Evolutionary conservation across 2,888 invertebrate genomes (phyloP), one percentile per base, ranked within the genome.

Genomic region (Lasioglossum pauxillum): DNA sequence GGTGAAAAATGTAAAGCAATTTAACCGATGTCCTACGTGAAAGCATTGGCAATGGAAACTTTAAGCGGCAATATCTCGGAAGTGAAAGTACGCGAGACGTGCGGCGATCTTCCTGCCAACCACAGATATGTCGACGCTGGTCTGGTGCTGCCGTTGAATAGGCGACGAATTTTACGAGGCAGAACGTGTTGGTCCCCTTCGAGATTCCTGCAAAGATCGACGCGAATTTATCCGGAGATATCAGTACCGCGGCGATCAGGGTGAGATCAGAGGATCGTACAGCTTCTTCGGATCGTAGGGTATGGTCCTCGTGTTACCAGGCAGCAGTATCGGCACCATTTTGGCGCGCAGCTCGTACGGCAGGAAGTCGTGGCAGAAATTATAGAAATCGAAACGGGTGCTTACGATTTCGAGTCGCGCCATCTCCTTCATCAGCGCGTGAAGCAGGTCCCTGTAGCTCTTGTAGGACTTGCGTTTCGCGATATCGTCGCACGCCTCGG

Each of bases 331-430:
- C 0, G 95, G 95, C 7, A 92, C 84, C 0, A 87, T 93, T 79
- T 95, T 95, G 5, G 87, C 31, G 7, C 94, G 92, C 80, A 95
- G 93, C 0, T 92, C 90, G 35, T 92, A 93, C 1, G 95, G 95
- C 49, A 95, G 78, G 84, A 90, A 95, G 0, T 95, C 92, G 5
- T 88, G 83, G 46, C 93, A 94, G 72, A 95, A 95, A 35, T 88
- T 69, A 75, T 94, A 90, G 85, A 95, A 95, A 57, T 95, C 95
- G 10, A 89, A 83, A 12, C 92, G 91, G 0, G 90, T 93, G 67
- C 75, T 49, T 2, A 95, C 90, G 35, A 95, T 93, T 4, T 82
- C 84, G 2, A 94, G 84, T 5, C 87, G 90, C 1, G 95, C 95
- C 93, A 95, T 93, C 53, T 88, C 87, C 31, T 86, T 89, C 85